Conservation (phyloP, 2,113 vertebrate species). For the Dasyurus viverrinus region DNA sequence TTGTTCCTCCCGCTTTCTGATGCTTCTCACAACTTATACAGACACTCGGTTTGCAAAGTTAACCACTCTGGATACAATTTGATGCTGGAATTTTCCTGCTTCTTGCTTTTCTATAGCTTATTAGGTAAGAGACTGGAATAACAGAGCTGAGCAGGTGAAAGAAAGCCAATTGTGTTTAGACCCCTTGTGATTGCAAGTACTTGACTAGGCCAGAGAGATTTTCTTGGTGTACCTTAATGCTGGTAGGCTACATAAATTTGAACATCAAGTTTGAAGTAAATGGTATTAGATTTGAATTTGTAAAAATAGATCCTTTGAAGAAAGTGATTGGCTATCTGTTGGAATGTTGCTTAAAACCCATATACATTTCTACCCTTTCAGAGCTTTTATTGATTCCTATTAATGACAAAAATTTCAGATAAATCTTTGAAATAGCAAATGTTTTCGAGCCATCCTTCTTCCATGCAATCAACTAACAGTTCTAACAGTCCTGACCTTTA, state of each 20-base stretch:
- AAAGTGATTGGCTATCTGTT: not conserved
- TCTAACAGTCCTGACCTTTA: slow-evolving; percentile 54
- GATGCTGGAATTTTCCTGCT: slow-evolving; percentile 35
- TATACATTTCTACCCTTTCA: slow-evolving; percentile 31
- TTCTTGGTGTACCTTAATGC: not conserved
- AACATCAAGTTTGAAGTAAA: not conserved
- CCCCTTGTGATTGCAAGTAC: not conserved
- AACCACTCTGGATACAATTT: slow-evolving; percentile 47
- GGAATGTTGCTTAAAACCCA: not conserved
- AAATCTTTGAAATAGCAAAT: slow-evolving; percentile 57
- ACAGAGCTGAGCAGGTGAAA: not conserved
- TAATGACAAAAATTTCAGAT: slow-evolving; percentile 59
- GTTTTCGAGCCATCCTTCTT: slow-evolving; percentile 59
- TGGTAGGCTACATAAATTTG: not conserved
- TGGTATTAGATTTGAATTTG: not conserved
- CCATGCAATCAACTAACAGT: slow-evolving; percentile 58
- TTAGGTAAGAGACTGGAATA: slow-evolving; percentile 57
- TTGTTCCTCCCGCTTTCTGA: slow-evolving; percentile 73
- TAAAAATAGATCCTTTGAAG: not conserved
- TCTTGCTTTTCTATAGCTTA: slow-evolving; percentile 51
- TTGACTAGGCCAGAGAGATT: not conserved
- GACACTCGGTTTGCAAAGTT: slow-evolving; percentile 64
- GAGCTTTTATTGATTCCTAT: slow-evolving; percentile 64
- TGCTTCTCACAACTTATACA: slow-evolving; percentile 52
- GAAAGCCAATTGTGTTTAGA: slow-evolving; percentile 9